A percentile compares a stretch with the other conserved stretches of the same genome.
Evolutionary conservation across 2,113 vertebrate genomes (phyloP).

Genomic region (Trachemys scripta): DNA sequence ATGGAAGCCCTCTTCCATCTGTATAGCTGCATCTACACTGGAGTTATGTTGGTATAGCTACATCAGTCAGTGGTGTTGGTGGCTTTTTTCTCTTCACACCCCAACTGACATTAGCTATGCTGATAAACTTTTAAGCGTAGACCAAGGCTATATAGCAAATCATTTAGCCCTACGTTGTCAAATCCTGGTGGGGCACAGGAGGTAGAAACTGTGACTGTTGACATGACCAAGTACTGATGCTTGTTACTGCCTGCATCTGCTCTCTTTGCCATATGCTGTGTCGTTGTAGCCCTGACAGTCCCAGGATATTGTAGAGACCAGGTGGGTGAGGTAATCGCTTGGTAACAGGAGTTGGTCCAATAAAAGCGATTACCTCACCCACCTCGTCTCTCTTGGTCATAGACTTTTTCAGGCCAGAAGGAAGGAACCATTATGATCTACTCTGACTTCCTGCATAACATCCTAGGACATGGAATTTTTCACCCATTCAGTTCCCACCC

Average conservation of each 20-base stretch:
- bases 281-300: accelerated
- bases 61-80: not conserved
- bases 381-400: not conserved
- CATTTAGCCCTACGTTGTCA: not conserved
- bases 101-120: not conserved
- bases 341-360: too few species aligned
- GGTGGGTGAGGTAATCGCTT: not conserved
- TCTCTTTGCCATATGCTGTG: not conserved
- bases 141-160: not conserved
- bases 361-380: not conserved
- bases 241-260: not conserved
- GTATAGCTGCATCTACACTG: not conserved
- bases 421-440: not conserved
- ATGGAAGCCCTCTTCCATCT: not conserved
- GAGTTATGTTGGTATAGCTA: not conserved
- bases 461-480: not conserved
- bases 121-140: not conserved
- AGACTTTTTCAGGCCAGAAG: not conserved
- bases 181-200: not conserved
- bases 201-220: not conserved
- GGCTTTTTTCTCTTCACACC: not conserved
- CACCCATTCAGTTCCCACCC: not conserved
- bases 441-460: not conserved
- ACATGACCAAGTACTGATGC: not conserved
- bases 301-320: not conserved